Conservation (phyloP, 2,797 vertebrate genomes). For the Acropternis orthonyx region DNA sequence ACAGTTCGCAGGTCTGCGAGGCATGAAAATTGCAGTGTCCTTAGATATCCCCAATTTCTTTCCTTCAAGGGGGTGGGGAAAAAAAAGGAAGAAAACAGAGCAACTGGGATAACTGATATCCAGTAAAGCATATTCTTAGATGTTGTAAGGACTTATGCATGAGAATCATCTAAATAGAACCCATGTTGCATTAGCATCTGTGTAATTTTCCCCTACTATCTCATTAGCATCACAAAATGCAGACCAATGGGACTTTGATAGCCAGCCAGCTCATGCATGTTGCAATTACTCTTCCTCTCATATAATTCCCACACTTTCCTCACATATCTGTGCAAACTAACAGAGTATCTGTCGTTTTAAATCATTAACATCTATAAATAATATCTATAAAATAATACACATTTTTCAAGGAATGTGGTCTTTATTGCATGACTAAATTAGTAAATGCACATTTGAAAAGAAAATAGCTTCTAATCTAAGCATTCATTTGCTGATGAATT, state of each 20-base stretch:
- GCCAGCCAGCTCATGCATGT: background rate
- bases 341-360: background rate
- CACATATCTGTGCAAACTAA: background rate
- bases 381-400: background rate
- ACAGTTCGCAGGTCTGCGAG: background rate
- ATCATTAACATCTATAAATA: background rate
- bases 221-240: constrained; percentile 22
- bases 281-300: background rate
- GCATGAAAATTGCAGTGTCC: background rate
- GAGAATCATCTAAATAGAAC: background rate
- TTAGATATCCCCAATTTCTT: background rate
- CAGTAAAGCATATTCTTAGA: background rate
- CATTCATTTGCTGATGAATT: constrained; percentile 64
- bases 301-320: background rate
- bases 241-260: constrained; percentile 1
- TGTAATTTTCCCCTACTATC: background rate
- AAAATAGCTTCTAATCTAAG: constrained; percentile 62
- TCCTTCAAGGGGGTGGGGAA: background rate
- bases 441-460: constrained; percentile 39
- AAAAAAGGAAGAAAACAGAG: background rate
- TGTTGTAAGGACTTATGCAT: background rate
- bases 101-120: background rate
- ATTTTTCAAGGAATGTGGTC: background rate
- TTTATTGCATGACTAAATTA: constrained; percentile 45
- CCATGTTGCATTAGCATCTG: background rate